Evolutionary conservation across 2,113 vertebrate species (phyloP).

Genomic region (Eptatretus burgeri): DNA sequence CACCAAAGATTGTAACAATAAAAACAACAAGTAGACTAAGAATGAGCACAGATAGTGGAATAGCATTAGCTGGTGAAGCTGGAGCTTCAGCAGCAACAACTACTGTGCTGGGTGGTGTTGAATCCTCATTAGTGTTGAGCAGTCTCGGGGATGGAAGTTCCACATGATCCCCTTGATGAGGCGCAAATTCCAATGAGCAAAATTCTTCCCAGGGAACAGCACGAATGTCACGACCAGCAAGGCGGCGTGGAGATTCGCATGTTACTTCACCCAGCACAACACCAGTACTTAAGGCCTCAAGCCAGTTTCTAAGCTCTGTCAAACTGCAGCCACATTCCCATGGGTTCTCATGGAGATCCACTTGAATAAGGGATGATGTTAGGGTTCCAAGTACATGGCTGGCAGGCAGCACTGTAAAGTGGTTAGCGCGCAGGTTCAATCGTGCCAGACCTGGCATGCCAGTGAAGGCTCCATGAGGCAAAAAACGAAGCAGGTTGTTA

Average conservation of each 20-base stretch:
- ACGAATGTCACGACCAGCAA: conserved; percentile 54
- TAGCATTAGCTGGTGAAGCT: conserved; percentile 27
- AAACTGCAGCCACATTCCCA: conserved; percentile 94
- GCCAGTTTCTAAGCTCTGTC: conserved; percentile 66
- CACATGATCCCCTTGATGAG: background rate
- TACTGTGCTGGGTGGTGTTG: conserved; percentile 21
- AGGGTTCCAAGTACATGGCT: conserved; percentile 80
- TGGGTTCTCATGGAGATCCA: conserved; percentile 87
- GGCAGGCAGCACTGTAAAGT: conserved; percentile 66
- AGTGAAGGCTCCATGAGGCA: conserved; percentile 54
- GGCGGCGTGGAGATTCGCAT: conserved; percentile 62
- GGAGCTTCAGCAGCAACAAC: conserved; percentile 28
- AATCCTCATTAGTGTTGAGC: conserved; percentile 21
- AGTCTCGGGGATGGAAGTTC: too few relatives aligned
- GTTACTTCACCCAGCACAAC: conserved; percentile 85
- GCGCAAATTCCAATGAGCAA: conserved; percentile 20
- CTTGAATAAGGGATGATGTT: conserved; percentile 24
- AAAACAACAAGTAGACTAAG: conserved; percentile 80
- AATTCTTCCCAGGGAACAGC: conserved; percentile 65
- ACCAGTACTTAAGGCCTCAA: conserved; percentile 40
- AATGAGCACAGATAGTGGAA: conserved; percentile 77
- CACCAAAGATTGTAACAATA: conserved; percentile 77
- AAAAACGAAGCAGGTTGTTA: conserved; percentile 60
- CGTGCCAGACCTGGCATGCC: conserved; percentile 55
- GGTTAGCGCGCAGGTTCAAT: conserved; percentile 80